phyloP scores from a whole-genome alignment of 2,113 vertebrate species.

The Carollia perspicillata region DNA sequence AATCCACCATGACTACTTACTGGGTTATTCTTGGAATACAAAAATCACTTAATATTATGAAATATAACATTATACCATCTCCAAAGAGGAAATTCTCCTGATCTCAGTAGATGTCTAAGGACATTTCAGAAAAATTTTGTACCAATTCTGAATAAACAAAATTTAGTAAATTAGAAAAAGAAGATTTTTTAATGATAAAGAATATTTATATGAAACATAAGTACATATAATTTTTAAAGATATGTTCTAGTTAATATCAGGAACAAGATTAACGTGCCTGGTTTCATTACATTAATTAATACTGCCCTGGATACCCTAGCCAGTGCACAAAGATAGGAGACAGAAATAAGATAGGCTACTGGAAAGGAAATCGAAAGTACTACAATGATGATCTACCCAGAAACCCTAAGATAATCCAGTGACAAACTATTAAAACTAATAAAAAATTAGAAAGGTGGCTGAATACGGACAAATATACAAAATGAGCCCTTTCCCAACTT shows the following conservation, averaged over 20 bases:
- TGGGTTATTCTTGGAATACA: neutral
- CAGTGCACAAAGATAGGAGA: neutral
- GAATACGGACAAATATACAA: neutral
- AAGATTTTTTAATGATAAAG: neutral
- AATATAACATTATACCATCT: neutral
- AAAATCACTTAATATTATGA: neutral
- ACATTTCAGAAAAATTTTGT: neutral
- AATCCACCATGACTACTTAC: neutral
- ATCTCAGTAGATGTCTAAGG: neutral
- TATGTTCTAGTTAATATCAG: neutral
- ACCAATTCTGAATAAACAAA: neutral
- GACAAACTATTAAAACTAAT: neutral
- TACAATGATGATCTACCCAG: neutral
- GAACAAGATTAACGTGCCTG: neutral
- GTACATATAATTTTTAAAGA: neutral
- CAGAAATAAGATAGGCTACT: neutral
- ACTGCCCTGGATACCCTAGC: neutral
- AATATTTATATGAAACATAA: neutral
- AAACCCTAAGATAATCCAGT: neutral
- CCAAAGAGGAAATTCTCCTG: neutral
- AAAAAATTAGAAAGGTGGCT: neutral
- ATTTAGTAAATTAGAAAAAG: neutral
- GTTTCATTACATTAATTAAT: neutral
- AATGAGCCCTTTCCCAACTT: neutral
- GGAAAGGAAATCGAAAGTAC: neutral